A percentile compares a stretch with the other conserved stretches of the same genome.
Conservation (phyloP, 2,888 invertebrate species). For the Agrotis segetum region DNA sequence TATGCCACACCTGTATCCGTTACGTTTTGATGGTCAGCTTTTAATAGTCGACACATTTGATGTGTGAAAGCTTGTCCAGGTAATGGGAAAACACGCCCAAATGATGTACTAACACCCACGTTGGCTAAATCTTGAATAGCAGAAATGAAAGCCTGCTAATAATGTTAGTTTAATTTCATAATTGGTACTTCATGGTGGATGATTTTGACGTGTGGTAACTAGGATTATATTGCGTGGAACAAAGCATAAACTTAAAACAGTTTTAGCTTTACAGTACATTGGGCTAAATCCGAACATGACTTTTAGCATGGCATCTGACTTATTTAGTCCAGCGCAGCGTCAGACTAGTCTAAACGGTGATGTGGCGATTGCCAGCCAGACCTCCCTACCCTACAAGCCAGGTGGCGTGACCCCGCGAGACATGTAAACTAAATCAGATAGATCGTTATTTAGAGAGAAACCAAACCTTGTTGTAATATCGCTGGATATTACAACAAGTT, state of each 20-base stretch:
- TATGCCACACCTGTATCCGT: conserved; percentile 16
- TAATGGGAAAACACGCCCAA: conserved; percentile 40
- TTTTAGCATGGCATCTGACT: not conserved
- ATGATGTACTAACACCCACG: conserved; percentile 46
- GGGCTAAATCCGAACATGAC: not conserved
- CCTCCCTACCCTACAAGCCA: too few relatives aligned
- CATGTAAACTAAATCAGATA: too few relatives aligned
- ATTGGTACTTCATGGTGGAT: not conserved
- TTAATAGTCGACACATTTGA: conserved; percentile 30
- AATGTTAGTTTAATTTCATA: not conserved
- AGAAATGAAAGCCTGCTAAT: conserved; percentile 1
- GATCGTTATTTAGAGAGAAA: too few relatives aligned
- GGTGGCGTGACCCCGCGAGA: too few relatives aligned
- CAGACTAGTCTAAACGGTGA: too few relatives aligned
- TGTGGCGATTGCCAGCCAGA: too few relatives aligned
- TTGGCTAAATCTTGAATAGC: conserved; percentile 14
- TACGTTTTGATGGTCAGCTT: conserved; percentile 40
- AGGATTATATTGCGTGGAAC: not conserved
- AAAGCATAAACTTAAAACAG: too few relatives aligned
- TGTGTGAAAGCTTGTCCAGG: conserved; percentile 55
- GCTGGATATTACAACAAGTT: too few relatives aligned
- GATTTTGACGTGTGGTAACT: not conserved
- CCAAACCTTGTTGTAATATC: too few relatives aligned
- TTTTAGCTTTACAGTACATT: too few relatives aligned
- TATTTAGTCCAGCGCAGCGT: not conserved